These are phyloP conservation scores for Pachyuromys duprasi DNA, from an alignment of 2,797 vertebrate species.

Conservation along the genomic window DNA sequence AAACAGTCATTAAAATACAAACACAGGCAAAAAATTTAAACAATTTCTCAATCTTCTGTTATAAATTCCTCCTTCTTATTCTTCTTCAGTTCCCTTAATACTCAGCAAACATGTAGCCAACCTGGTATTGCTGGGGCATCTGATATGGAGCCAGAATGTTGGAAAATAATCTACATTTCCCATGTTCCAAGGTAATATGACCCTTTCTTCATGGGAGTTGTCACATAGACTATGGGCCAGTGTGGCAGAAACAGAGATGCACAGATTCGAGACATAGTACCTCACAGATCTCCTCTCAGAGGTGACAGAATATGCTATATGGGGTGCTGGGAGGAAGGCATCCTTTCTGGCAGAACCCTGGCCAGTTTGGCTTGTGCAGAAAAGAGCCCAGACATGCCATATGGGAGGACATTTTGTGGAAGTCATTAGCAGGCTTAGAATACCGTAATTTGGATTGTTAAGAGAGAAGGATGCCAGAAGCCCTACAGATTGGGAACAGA, in stretches of 20 bases:
- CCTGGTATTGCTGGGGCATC: neutral
- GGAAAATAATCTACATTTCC: neutral
- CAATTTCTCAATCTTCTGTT: neutral
- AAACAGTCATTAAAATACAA: neutral
- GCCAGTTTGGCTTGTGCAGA: neutral
- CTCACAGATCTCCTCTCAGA: neutral
- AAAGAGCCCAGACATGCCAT: neutral
- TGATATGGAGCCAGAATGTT: neutral
- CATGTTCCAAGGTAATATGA: neutral
- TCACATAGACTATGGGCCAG: neutral
- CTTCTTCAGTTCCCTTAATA: too few relatives aligned
- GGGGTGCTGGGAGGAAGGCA: neutral
- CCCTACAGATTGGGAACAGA: neutral
- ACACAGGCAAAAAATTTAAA: neutral
- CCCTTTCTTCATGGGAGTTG: neutral
- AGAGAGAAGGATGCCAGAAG: neutral
- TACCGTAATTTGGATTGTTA: neutral
- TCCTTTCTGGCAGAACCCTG: neutral
- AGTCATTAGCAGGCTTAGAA: neutral
- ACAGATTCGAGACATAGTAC: neutral
- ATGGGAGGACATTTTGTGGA: neutral
- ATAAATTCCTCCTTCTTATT: neutral
- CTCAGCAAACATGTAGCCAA: accelerated
- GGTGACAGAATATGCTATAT: neutral
- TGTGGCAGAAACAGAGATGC: neutral